Evolutionary conservation across 1,140 invertebrate genomes (phyloP).

Genomic region (Homarus americanus): DNA sequence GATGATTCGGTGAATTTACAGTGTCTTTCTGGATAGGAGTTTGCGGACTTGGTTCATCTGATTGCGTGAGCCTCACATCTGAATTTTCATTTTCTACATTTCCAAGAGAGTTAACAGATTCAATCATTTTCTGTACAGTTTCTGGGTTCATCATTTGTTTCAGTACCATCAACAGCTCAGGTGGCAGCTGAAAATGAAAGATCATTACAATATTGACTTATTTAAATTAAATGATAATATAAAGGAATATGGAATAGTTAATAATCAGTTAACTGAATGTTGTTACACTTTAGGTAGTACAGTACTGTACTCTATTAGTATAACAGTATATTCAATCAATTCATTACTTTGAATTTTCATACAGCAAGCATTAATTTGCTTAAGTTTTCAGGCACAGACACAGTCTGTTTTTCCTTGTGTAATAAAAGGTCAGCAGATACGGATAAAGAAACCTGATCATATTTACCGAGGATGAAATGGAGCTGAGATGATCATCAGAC

Average conservation of each 20-base stretch:
- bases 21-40: neutral
- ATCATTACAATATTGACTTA: neutral
- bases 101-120: neutral
- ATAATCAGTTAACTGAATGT: neutral
- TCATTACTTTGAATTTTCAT: too few species aligned
- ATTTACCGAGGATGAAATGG: slow-evolving; percentile 48
- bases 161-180: neutral
- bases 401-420: too few species aligned
- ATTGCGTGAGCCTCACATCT: neutral
- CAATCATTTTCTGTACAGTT: neutral
- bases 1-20: too few species aligned
- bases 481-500: slow-evolving; percentile 35
- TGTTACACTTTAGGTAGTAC: neutral
- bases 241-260: neutral
- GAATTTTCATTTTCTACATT: neutral
- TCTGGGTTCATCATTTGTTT: slow-evolving; percentile 23
- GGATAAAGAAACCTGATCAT: too few species aligned
- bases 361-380: too few species aligned
- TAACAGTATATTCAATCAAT: too few species aligned
- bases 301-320: too few species aligned
- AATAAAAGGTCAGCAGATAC: too few species aligned
- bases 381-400: too few species aligned
- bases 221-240: neutral
- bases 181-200: slow-evolving; percentile 35
- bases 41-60: neutral